A percentile compares a stretch with the other conserved stretches of the same genome.
Evolutionary conservation across 2,888 invertebrate genomes (phyloP).

Genomic region (Crioceris asparagi): DNA sequence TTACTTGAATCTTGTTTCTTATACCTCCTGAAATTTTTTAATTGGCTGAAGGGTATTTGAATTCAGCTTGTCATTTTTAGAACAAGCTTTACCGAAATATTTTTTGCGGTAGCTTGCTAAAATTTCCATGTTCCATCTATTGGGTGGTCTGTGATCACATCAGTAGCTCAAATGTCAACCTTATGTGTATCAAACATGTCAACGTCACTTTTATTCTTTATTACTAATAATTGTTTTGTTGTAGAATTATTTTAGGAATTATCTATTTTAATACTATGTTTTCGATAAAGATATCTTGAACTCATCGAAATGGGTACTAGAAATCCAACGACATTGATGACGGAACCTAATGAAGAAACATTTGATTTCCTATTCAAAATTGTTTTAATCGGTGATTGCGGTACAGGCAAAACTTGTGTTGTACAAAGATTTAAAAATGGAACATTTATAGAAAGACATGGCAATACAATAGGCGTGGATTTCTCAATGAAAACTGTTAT

Average conservation of each 20-base stretch:
- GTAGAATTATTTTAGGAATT: slow-evolving; percentile 1
- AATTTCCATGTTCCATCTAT: too few relatives aligned
- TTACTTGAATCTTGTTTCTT: too few relatives aligned
- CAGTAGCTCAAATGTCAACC: too few relatives aligned
- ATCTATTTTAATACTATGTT: neutral
- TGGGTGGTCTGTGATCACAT: too few relatives aligned
- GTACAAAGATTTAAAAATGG: slow-evolving; percentile 94
- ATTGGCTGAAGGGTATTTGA: too few relatives aligned
- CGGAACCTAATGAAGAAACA: slow-evolving; percentile 60
- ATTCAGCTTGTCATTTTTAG: too few relatives aligned
- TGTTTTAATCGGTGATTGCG: slow-evolving; percentile 85
- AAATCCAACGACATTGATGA: slow-evolving; percentile 67
- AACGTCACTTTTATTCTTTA: too few relatives aligned
- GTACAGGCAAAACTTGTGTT: slow-evolving; percentile 88
- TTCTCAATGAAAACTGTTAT: slow-evolving; percentile 96
- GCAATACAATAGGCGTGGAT: slow-evolving; percentile 95
- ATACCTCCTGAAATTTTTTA: too few relatives aligned
- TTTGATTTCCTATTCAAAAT: slow-evolving; percentile 95
- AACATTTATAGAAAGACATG: slow-evolving; percentile 88
- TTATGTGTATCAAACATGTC: too few relatives aligned
- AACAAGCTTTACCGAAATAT: too few relatives aligned
- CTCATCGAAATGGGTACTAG: slow-evolving; percentile 52
- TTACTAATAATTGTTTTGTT: too few relatives aligned
- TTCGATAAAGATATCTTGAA: neutral
- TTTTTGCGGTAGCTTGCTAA: too few relatives aligned